A percentile compares a stretch with the other conserved stretches of the same genome.
Evolutionary conservation across 2,888 invertebrate genomes (phyloP).

Genomic region (Drosophila yooni): DNA sequence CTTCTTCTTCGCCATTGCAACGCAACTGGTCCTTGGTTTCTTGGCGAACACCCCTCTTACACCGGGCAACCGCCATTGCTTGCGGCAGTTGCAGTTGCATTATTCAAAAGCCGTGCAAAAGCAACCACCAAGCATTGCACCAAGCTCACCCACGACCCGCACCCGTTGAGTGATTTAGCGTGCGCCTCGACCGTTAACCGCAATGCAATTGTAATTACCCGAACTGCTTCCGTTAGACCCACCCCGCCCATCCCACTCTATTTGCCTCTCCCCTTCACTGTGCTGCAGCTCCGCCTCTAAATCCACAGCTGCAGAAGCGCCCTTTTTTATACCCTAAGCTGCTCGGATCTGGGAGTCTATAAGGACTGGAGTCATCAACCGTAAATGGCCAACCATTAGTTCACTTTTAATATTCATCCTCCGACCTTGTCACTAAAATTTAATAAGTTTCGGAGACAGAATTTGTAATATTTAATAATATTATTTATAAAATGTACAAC

Average conservation of each 20-base stretch:
- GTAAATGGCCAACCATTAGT: not conserved
- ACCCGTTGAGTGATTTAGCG: slow-evolving; percentile 73
- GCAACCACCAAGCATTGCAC: slow-evolving; percentile 23
- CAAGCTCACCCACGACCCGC: slow-evolving; percentile 12
- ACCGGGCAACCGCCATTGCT: slow-evolving; percentile 10
- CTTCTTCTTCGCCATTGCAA: slow-evolving; percentile 21
- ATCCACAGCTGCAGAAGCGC: slow-evolving; percentile 6
- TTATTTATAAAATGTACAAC: not conserved
- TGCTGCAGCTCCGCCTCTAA: not conserved
- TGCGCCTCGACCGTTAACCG: slow-evolving; percentile 71
- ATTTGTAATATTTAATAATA: not conserved
- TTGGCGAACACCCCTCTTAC: slow-evolving; percentile 19
- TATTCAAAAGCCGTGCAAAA: slow-evolving; percentile 69
- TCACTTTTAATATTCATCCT: not conserved
- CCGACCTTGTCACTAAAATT: not conserved
- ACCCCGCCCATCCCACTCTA: not conserved
- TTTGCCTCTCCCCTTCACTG: not conserved
- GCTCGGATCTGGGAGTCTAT: not conserved
- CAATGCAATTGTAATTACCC: slow-evolving; percentile 80
- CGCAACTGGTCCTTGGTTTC: slow-evolving; percentile 45
- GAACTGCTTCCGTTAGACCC: slow-evolving; percentile 67
- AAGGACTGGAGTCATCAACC: not conserved
- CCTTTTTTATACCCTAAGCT: slow-evolving; percentile 7
- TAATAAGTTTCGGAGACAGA: not conserved
- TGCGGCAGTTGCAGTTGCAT: slow-evolving; percentile 57